phyloP scores from a whole-genome alignment of 2,888 invertebrate genomes.

The Maniola hyperantus region DNA sequence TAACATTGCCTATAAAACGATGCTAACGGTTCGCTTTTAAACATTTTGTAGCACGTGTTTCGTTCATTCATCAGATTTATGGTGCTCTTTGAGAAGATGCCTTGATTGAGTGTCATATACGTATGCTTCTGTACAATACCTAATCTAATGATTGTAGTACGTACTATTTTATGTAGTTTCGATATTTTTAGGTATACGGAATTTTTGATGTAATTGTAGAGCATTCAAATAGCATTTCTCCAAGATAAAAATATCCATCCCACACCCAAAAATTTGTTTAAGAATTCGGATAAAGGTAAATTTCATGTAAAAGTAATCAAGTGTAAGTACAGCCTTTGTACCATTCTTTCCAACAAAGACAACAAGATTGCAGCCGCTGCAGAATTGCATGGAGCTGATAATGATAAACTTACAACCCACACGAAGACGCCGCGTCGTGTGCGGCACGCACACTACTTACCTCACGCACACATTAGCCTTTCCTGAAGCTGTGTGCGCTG shows the following conservation, averaged over 20 bases:
- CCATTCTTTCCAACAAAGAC: conserved; percentile 2
- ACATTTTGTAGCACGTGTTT: conserved; percentile 81
- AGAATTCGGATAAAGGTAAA: not conserved
- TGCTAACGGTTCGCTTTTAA: conserved; percentile 80
- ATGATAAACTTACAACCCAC: conserved; percentile 37
- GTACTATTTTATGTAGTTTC: not conserved
- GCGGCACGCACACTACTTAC: conserved; percentile 30
- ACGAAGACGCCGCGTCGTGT: conserved; percentile 25
- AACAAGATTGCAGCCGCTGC: conserved; percentile 37
- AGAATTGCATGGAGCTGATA: conserved; percentile 42
- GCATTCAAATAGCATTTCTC: not conserved
- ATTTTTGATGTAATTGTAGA: not conserved
- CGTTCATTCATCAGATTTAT: conserved; percentile 82
- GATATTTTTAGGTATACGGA: not conserved
- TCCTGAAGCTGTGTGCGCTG: conserved; percentile 53
- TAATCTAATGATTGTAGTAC: not conserved
- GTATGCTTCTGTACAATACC: conserved; percentile 11
- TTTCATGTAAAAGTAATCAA: not conserved
- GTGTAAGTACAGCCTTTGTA: conserved; percentile 1
- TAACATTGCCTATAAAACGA: conserved; percentile 82
- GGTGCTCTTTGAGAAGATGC: conserved; percentile 78
- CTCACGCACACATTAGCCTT: conserved; percentile 52
- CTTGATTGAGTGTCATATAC: conserved; percentile 54
- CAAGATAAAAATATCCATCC: not conserved
- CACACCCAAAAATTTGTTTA: not conserved